phyloP scores from a whole-genome alignment of 2,113 vertebrate genomes.

The Apodemus speciosus region DNA sequence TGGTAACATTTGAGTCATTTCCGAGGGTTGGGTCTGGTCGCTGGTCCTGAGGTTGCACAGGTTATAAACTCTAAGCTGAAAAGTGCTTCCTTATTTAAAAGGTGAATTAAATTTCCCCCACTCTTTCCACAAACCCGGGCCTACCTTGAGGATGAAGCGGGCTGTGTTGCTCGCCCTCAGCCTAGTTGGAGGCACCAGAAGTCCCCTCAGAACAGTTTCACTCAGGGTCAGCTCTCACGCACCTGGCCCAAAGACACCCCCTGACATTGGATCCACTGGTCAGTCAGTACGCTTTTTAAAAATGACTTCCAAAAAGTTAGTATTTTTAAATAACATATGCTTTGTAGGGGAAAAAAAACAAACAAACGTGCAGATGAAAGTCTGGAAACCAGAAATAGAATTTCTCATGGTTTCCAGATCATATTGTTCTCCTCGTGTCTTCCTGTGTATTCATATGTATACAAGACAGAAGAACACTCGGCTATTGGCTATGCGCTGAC shows the following conservation, averaged over 20 bases:
- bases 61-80: neutral
- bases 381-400: conserved; percentile 36
- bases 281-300: neutral
- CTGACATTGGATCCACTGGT: neutral
- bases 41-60: neutral
- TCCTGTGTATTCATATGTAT: neutral
- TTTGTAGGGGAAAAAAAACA: neutral
- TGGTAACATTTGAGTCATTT: conserved; percentile 86
- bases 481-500: neutral
- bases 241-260: neutral
- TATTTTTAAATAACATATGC: conserved; percentile 15
- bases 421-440: neutral
- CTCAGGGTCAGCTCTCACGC: neutral
- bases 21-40: neutral
- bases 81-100: neutral
- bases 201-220: neutral
- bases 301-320: neutral
- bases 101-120: neutral
- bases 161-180: neutral
- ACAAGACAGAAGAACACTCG: neutral
- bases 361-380: neutral
- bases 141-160: neutral
- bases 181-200: neutral
- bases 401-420: neutral
- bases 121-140: neutral